phyloP scores from a whole-genome alignment of 2,797 vertebrate genomes.

The Sciurus vulgaris region DNA sequence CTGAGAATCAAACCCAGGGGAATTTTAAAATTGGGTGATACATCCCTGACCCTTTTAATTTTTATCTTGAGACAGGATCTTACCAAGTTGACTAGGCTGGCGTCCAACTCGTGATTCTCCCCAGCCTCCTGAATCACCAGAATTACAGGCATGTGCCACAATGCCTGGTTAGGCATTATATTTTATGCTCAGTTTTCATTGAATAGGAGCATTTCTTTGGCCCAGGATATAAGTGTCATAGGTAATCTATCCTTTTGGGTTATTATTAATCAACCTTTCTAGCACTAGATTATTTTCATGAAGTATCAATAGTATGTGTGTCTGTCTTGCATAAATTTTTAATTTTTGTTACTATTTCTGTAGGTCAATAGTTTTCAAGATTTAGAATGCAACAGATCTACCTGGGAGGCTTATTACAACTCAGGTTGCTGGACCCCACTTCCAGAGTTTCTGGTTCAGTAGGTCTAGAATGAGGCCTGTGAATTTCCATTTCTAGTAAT shows the following conservation, averaged over 20 bases:
- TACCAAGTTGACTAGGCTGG: no score
- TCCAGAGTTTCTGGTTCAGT: not conserved
- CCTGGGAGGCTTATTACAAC: not conserved
- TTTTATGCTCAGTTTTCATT: constrained; percentile 3
- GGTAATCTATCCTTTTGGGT: not conserved
- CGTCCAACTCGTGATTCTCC: no score
- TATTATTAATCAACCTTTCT: not conserved
- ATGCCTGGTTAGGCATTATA: not conserved
- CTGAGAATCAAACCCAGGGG: no score
- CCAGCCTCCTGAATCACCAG: no score
- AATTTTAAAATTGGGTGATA: no score
- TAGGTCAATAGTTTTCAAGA: not conserved
- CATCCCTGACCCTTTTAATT: no score
- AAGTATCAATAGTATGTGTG: constrained; percentile 19
- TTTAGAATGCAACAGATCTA: not conserved
- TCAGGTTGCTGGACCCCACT: not conserved
- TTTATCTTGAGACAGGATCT: no score
- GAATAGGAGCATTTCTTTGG: constrained; percentile 45
- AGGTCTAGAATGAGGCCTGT: accelerated
- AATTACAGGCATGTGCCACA: no score
- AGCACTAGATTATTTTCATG: constrained; percentile 46
- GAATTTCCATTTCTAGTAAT: not conserved
- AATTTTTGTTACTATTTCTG: not conserved
- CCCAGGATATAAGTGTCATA: not conserved
- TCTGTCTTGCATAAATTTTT: not conserved